Evolutionary conservation across 2,797 vertebrate genomes (phyloP).

Genomic region (Pteropus rufus): DNA sequence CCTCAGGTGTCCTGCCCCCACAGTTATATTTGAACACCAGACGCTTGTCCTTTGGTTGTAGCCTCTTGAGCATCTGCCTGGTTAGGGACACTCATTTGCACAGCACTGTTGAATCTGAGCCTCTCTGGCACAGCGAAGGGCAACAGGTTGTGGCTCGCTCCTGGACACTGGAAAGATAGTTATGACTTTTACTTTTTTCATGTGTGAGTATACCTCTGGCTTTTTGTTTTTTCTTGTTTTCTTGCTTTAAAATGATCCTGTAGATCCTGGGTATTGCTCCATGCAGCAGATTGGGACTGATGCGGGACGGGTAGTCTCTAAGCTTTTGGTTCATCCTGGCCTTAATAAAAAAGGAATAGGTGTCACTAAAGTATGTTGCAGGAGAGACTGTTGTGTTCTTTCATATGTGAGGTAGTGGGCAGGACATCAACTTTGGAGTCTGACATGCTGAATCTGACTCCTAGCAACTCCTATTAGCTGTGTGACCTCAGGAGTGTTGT

Average conservation of each 20-base stretch:
- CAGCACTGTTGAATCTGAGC: neutral
- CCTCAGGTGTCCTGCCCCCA: neutral
- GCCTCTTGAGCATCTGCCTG: neutral
- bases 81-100: neutral
- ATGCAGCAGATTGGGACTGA: neutral
- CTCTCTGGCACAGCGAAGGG: neutral
- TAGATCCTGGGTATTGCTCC: neutral
- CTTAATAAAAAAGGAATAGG: neutral
- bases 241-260: neutral
- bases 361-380: neutral
- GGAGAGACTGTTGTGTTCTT: neutral
- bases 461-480: neutral
- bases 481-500: neutral
- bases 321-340: neutral
- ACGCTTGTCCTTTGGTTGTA: neutral
- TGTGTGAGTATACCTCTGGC: neutral
- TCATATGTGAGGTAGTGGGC: neutral
- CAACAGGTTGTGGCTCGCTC: neutral
- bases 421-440: neutral
- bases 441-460: neutral
- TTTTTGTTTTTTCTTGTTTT: neutral
- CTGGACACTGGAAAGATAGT: neutral
- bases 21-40: neutral
- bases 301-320: neutral
- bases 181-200: neutral